Evolutionary conservation across 2,888 invertebrate species (phyloP).

Genomic region (Agrotis exclamationis): DNA sequence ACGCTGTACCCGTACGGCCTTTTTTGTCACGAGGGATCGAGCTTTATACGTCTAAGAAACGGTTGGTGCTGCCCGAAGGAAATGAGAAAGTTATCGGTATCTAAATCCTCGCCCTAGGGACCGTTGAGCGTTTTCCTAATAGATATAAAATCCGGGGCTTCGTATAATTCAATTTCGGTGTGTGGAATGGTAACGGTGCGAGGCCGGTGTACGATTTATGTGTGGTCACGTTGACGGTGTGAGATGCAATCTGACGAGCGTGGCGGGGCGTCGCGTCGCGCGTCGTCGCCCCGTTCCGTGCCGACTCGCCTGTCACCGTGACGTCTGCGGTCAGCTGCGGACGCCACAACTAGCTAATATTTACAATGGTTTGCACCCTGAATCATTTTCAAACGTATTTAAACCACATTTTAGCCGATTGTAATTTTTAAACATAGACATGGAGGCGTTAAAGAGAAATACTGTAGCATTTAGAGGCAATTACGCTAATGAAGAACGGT

Average conservation of each 20-base stretch:
- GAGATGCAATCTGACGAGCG: conserved; percentile 65
- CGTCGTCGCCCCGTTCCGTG: conserved; percentile 40
- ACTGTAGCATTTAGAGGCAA: conserved; percentile 47
- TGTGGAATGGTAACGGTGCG: conserved; percentile 71
- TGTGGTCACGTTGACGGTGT: conserved; percentile 74
- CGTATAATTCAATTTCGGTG: conserved; percentile 87
- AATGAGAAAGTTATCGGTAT: conserved; percentile 90
- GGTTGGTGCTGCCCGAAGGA: conserved; percentile 82
- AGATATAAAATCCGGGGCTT: conserved; percentile 88
- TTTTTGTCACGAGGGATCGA: conserved; percentile 75
- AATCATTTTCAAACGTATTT: conserved; percentile 72
- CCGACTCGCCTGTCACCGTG: conserved; percentile 48
- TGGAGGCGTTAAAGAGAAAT: conserved; percentile 41
- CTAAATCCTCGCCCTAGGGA: conserved; percentile 87
- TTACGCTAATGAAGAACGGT: conserved; percentile 2
- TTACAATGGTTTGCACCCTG: conserved; percentile 69
- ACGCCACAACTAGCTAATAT: conserved; percentile 71
- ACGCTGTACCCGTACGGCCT: conserved; percentile 67
- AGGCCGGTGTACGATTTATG: conserved; percentile 78
- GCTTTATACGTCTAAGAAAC: conserved; percentile 81
- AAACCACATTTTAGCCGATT: conserved; percentile 71
- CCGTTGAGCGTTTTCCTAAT: conserved; percentile 86
- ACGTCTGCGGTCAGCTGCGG: conserved; percentile 66
- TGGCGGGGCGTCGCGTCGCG: conserved; percentile 34
- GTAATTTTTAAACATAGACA: conserved; percentile 68